Percentiles rank a stretch among this genome's conserved stretches.
phyloP scores from a whole-genome alignment of 2,113 vertebrate genomes.

The Callaeas wilsoni region DNA sequence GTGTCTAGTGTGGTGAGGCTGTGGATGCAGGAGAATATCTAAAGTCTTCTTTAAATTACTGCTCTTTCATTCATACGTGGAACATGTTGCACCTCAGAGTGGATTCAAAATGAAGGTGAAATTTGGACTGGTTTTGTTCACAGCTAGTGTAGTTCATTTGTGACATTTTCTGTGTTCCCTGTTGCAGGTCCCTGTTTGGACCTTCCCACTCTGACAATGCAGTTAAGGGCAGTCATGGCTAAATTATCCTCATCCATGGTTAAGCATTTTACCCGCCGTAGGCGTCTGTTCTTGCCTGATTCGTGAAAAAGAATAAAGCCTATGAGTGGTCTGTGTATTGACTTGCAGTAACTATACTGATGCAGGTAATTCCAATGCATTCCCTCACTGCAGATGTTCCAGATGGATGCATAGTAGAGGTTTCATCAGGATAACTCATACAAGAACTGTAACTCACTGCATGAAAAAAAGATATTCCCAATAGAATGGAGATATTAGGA shows the following conservation, averaged over 20 bases:
- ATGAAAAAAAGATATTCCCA: not conserved
- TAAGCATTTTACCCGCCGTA: not conserved
- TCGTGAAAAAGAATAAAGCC: not conserved
- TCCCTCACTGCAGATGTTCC: not conserved
- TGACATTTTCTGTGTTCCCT: not conserved
- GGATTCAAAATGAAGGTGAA: not conserved
- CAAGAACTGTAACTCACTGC: not conserved
- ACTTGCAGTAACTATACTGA: not conserved
- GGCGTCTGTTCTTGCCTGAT: not conserved
- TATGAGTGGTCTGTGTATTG: not conserved
- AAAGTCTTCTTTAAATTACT: not conserved
- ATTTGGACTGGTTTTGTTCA: not conserved
- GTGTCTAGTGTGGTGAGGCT: not conserved
- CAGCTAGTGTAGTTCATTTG: not conserved
- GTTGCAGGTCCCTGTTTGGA: not conserved
- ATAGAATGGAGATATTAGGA: not conserved
- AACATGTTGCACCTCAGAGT: not conserved
- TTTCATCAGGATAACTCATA: not conserved
- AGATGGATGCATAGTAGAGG: not conserved
- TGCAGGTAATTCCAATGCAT: not conserved
- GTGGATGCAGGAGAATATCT: not conserved
- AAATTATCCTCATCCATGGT: not conserved
- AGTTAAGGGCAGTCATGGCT: not conserved
- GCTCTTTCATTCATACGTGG: not conserved
- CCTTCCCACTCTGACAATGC: not conserved